Base-by-base conservation (phyloP, 2,888 invertebrate species). In the Acanthosepion pharaonis region DNA sequence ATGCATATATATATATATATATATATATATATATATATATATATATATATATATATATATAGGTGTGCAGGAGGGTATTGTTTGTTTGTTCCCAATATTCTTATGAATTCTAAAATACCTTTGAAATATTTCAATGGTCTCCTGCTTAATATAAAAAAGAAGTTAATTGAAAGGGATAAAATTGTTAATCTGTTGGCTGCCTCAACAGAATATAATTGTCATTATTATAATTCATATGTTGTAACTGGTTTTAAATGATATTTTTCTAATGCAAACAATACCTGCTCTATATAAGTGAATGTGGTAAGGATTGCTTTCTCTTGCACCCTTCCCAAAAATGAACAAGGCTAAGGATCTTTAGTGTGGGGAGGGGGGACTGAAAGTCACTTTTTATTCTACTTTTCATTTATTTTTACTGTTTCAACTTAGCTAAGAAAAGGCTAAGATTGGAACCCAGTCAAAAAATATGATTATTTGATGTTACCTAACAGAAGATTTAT, bases 81-180 rank as follows among this genome's bases (percentile, higher is more conserved):
- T 78, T 33, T 59, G 59, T 59, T 20, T 59, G 8, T 78, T 78
- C 11, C n/a, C n/a, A 78, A n/a, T 78, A 15, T n/a, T 25, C 28
- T 78, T 78, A 78, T 78, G 78, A 78, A 78, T n/a, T 78, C 78
- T 78, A 78, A 78, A 78, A 78, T 78, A 78, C 78, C 78, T n/a
- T 78, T 78, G 78, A 78, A 78, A 78, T 78, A 78, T 78, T n/a
- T 78, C 78, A 78, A 15, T 5, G n/a, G 78, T 78, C 33, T n/a
- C 78, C 33, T 78, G n/a, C 11, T 78, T 78, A n/a, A n/a, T n/a
- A 78, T 78, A n/a, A 28, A 78, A 28, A 64, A 64, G 25, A 64
- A 64, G 28, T 4, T n/a, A 78, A 78, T 5, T n/a, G n/a, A 78
- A 78, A 78, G 78, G 4, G 78, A 15, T n/a, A 78, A 78, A 78